These are phyloP conservation scores for Onychorhynchus coronatus DNA, from an alignment of 2,113 vertebrate genomes.

Conservation along the genomic window DNA sequence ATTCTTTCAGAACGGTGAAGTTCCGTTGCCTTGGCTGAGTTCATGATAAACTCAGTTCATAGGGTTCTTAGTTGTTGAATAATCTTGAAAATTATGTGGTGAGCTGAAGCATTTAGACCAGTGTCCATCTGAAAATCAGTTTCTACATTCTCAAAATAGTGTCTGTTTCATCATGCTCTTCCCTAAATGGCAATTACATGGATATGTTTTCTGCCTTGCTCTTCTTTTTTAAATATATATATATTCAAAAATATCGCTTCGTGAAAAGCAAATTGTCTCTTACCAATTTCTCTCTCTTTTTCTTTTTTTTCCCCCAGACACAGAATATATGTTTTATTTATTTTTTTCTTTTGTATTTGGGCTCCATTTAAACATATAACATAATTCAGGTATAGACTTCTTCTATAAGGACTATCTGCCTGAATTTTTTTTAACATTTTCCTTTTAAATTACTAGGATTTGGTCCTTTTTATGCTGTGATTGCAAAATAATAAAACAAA, in stretches of 20 bases:
- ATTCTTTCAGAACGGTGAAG: background rate
- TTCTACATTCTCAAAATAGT: background rate
- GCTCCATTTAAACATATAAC: background rate
- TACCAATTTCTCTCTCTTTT: background rate
- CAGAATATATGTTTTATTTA: background rate
- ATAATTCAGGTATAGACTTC: background rate
- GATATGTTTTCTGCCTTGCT: background rate
- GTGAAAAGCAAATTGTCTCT: background rate
- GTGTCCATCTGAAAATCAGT: background rate
- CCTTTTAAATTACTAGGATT: background rate
- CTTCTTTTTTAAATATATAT: background rate
- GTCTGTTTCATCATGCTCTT: background rate
- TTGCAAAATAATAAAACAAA: background rate
- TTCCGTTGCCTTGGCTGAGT: background rate
- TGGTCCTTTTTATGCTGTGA: background rate
- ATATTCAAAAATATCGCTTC: background rate
- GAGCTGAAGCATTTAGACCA: background rate
- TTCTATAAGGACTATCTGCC: background rate
- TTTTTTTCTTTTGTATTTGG: background rate
- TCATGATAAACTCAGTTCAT: background rate
- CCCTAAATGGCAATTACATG: background rate
- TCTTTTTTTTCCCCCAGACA: accelerated
- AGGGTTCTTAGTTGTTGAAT: background rate
- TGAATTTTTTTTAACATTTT: background rate
- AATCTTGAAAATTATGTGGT: background rate